phyloP scores from a whole-genome alignment of 2,113 vertebrate species.

The Pipra filicauda region DNA sequence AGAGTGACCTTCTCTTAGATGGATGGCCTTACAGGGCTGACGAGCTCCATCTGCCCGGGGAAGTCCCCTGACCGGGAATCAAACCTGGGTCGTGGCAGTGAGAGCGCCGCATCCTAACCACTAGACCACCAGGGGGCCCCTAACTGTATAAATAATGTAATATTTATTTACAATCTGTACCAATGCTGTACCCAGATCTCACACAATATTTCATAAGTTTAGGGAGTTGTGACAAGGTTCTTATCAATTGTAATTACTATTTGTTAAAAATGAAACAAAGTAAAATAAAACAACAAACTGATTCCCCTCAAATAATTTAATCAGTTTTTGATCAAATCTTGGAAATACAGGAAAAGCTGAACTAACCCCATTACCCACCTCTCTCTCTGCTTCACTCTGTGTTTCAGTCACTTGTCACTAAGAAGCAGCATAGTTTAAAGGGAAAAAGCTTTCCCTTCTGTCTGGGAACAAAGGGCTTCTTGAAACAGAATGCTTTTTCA shows the following conservation, averaged over 20 bases:
- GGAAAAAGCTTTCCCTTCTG: background rate
- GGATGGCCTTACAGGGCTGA: too few species aligned
- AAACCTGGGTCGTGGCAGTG: too few species aligned
- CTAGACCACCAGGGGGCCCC: too few species aligned
- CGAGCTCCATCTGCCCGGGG: too few species aligned
- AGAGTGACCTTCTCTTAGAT: too few species aligned
- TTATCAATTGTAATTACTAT: background rate
- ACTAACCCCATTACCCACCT: background rate
- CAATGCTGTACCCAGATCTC: background rate
- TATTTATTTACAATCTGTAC: background rate
- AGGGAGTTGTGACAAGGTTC: background rate
- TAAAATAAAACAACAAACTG: background rate
- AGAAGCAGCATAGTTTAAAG: background rate
- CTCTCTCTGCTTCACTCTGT: background rate
- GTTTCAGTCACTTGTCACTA: background rate
- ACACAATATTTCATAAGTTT: background rate
- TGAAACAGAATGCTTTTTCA: slow-evolving; percentile 13
- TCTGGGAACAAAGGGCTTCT: background rate
- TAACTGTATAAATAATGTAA: background rate
- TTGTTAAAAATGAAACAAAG: background rate
- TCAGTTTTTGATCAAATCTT: background rate
- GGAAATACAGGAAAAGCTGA: background rate
- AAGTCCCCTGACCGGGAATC: too few species aligned
- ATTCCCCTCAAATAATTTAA: background rate
- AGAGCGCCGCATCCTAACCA: too few species aligned